Conservation (phyloP, 2,113 vertebrate species). For the Buteo buteo region DNA sequence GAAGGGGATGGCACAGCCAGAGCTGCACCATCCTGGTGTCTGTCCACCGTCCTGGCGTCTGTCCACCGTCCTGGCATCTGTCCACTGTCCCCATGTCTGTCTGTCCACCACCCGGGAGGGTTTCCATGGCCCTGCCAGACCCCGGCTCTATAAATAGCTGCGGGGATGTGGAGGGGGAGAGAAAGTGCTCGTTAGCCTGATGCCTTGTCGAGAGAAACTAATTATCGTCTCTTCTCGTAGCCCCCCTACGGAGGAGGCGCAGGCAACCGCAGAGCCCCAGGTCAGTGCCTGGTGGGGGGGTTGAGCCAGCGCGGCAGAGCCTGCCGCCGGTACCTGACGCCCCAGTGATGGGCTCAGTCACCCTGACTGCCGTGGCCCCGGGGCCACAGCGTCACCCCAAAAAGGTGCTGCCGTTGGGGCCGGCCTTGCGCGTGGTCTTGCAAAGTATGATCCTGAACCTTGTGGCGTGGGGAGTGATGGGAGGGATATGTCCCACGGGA, state of each 20-base stretch:
- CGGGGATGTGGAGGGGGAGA: neutral
- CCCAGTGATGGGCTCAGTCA: neutral
- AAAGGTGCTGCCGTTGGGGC: neutral
- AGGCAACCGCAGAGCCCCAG: neutral
- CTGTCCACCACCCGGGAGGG: neutral
- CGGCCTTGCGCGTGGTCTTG: neutral
- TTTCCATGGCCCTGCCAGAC: neutral
- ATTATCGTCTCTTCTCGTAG: neutral
- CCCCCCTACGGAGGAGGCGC: neutral
- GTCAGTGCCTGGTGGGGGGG: neutral
- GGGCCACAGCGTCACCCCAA: neutral
- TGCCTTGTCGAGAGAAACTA: neutral
- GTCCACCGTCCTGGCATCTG: neutral
- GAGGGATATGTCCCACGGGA: fast-evolving
- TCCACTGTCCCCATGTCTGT: neutral
- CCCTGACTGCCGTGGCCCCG: too few species aligned
- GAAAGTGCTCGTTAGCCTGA: neutral
- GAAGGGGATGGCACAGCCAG: neutral
- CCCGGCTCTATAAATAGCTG: neutral
- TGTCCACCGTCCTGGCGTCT: neutral
- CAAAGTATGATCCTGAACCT: neutral
- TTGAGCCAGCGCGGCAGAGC: neutral
- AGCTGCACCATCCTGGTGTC: neutral
- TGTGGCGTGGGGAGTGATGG: neutral
- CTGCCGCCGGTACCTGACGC: fast-evolving